A percentile compares a stretch with the other conserved stretches of the same genome.
Evolutionary conservation across 2,888 invertebrate species (phyloP).

Genomic region (Watsonalla cultraria): DNA sequence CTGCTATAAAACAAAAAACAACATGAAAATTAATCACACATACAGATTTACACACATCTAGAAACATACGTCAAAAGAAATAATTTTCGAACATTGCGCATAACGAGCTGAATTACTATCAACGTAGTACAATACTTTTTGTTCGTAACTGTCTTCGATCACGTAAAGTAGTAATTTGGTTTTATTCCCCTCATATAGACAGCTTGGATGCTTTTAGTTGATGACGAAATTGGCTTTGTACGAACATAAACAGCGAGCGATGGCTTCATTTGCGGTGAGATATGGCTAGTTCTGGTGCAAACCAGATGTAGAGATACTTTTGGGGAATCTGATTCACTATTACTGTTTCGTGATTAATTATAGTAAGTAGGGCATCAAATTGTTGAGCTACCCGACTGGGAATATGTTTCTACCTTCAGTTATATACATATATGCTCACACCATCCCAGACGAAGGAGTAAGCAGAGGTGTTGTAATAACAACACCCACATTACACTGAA

Average conservation of each 20-base stretch:
- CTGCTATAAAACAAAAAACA: too few relatives aligned
- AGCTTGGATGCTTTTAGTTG: conserved; percentile 32
- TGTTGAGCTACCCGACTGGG: too few relatives aligned
- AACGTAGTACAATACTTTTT: not conserved
- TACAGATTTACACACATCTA: too few relatives aligned
- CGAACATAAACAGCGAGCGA: conserved; percentile 25
- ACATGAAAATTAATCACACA: too few relatives aligned
- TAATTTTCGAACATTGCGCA: not conserved
- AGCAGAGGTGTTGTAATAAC: too few relatives aligned
- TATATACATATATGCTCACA: too few relatives aligned
- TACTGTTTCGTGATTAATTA: too few relatives aligned
- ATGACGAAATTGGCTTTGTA: conserved; percentile 32
- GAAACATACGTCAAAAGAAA: not conserved
- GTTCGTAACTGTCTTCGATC: conserved; percentile 26
- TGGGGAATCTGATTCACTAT: too few relatives aligned
- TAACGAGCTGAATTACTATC: not conserved
- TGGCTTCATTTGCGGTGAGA: conserved; percentile 12
- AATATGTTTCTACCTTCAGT: too few relatives aligned
- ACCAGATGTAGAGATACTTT: conserved; percentile 3
- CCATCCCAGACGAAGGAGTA: too few relatives aligned
- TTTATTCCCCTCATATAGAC: conserved; percentile 32
- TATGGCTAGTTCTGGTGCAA: conserved; percentile 6
- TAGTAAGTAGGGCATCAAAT: too few relatives aligned
- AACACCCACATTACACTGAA: too few relatives aligned
- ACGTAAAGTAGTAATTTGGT: conserved; percentile 34